A percentile compares a stretch with the other conserved stretches of the same genome.
Evolutionary conservation across 2,797 vertebrate genomes (phyloP).

Genomic region (Myotis findleyi): DNA sequence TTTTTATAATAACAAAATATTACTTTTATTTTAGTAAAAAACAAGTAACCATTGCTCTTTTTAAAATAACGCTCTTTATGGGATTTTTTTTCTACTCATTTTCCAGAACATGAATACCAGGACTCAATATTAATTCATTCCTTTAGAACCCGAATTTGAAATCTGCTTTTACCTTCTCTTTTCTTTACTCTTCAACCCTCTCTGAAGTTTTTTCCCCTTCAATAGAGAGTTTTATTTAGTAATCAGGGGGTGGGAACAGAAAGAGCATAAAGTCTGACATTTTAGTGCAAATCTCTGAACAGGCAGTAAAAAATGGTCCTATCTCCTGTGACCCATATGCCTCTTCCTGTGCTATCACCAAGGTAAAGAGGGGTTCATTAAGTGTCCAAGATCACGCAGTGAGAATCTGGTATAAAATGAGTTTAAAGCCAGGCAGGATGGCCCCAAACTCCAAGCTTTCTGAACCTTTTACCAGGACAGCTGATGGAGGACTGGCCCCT

Average conservation of each 20-base stretch:
- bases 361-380: background rate
- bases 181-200: background rate
- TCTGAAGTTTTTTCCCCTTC: background rate
- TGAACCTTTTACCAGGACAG: background rate
- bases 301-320: background rate
- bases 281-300: background rate
- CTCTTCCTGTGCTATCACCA: background rate
- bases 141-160: background rate
- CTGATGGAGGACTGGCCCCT: fast-evolving
- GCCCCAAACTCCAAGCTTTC: background rate
- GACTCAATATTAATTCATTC: background rate
- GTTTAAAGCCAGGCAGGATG: no score
- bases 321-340: background rate
- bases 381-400: background rate
- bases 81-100: background rate
- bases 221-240: background rate
- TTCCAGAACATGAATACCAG: background rate
- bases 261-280: background rate
- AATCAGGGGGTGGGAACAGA: background rate
- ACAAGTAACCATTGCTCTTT: background rate
- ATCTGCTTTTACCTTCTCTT: background rate
- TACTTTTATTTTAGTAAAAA: slow-evolving; percentile 13
- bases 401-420: background rate
- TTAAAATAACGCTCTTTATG: background rate
- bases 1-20: background rate